Evolutionary conservation across 2,888 invertebrate genomes (phyloP), one percentile per base, ranked within the genome.

Genomic region (Andrena dorsata): DNA sequence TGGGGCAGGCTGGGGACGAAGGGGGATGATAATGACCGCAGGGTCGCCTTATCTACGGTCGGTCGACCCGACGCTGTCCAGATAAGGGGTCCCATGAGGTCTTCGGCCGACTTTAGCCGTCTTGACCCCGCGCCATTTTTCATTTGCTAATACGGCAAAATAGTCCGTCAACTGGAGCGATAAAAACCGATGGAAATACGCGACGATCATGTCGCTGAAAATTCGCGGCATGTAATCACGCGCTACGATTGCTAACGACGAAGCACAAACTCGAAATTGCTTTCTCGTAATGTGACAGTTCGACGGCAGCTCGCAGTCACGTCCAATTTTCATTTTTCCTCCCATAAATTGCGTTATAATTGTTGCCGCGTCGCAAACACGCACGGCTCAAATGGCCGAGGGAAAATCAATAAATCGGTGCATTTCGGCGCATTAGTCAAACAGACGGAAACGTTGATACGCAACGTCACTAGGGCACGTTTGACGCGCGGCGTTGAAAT

Each of bases 121-220:
- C 84, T 89, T 88, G 89, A 88, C 86, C 66, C 47, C 51, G 51
- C 53, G 88, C 88, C 90, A 91, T 90, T 90, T 91, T 90, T 92
- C 90, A 91, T 90, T 88, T 83, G 85, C 83, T 88, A 91, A 89
- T 89, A 89, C 78, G 73, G 83, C 85, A 87, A 87, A 89, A 90
- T 84, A 85, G 89, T 88, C 83, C 85, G 82, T 91, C 84, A 82
- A 80, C 65, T 58, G 64, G 64, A 0, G 47, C 83, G 82, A 88
- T 88, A 87, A 83, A 86, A 84, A 75, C 60, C 10, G 10, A 76
- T 28, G 41, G 0, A 1, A 41, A 16, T 41, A 4, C 0, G 1
- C 10, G 8, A 2, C 6, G 13, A 20, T 26, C 53, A 0, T 20
- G 41, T 41, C 16, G 41, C 41, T 41, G 4, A 41, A 41, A 16